Conservation (phyloP, 1,140 invertebrate species). For the Zeugodacus cucurbitae region DNA sequence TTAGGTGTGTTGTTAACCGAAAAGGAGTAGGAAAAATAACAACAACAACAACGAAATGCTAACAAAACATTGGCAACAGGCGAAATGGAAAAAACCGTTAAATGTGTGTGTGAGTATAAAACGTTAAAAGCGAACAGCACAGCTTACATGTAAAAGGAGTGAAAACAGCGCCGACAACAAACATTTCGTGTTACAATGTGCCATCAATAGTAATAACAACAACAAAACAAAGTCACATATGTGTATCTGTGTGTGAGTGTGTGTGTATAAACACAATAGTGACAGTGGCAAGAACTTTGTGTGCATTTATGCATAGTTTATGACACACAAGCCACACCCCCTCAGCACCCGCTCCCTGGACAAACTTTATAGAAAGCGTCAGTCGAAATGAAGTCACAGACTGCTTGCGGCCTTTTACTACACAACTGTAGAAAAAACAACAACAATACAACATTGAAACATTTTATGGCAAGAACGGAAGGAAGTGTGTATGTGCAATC, state of each 20-base stretch:
- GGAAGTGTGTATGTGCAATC: neutral
- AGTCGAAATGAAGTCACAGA: neutral
- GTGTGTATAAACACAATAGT: too few species aligned
- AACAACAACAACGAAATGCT: neutral
- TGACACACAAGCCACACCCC: neutral
- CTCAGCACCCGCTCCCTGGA: neutral
- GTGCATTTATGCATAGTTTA: slow-evolving; percentile 32
- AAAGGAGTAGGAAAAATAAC: neutral
- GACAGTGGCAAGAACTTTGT: neutral
- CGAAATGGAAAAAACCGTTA: neutral
- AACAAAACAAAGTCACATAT: neutral
- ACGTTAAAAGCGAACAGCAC: neutral
- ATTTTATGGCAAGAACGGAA: neutral
- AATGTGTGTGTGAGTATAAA: neutral
- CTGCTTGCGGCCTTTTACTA: neutral
- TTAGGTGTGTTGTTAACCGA: neutral
- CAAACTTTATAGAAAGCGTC: neutral
- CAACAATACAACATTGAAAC: neutral
- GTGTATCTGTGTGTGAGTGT: neutral
- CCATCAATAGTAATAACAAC: neutral
- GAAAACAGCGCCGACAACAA: neutral
- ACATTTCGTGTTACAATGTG: neutral
- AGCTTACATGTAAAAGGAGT: neutral
- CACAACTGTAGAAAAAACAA: neutral
- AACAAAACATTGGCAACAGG: slow-evolving; percentile 11